Percentiles rank a stretch among this genome's conserved stretches.
phyloP scores from a whole-genome alignment of 1,140 invertebrate species.

The Drosophila kurseongensis region DNA sequence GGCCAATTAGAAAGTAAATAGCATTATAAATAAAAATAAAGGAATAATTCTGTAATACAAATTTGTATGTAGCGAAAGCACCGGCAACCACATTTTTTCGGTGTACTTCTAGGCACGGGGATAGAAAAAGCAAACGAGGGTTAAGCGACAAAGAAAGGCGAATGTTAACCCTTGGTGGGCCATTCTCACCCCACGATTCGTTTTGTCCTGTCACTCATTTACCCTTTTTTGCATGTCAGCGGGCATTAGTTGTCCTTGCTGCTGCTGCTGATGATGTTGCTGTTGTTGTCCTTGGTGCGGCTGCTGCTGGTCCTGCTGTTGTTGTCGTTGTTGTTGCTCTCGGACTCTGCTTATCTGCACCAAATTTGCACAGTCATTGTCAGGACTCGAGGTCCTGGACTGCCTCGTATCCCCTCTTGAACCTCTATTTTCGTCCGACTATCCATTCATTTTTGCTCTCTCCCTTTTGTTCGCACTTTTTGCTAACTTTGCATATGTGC shows the following conservation, averaged over 20 bases:
- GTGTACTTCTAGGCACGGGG: slow-evolving; percentile 15
- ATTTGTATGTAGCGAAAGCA: rapidly evolving
- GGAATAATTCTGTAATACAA: neutral
- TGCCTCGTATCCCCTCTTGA: slow-evolving; percentile 19
- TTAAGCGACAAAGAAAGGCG: slow-evolving; percentile 25
- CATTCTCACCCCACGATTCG: slow-evolving; percentile 19
- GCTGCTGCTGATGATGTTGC: slow-evolving; percentile 21
- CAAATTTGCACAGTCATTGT: slow-evolving; percentile 82
- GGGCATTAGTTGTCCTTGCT: slow-evolving; percentile 73
- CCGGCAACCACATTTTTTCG: neutral
- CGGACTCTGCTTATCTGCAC: slow-evolving; percentile 79
- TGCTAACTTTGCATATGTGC: slow-evolving; percentile 81
- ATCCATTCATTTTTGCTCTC: slow-evolving; percentile 47
- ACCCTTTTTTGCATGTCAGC: slow-evolving; percentile 81
- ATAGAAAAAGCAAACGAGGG: slow-evolving; percentile 40
- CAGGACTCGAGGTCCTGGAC: slow-evolving; percentile 44
- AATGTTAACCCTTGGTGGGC: slow-evolving; percentile 44
- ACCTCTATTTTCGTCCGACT: slow-evolving; percentile 9
- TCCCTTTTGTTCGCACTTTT: slow-evolving; percentile 68
- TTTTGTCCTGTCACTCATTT: slow-evolving; percentile 77
- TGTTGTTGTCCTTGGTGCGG: slow-evolving; percentile 53
- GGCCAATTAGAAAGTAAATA: no score
- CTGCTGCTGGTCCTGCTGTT: slow-evolving; percentile 10
- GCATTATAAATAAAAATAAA: neutral
- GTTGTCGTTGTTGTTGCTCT: slow-evolving; percentile 43